These are phyloP conservation scores for Pontoporia blainvillei DNA, from an alignment of 2,113 vertebrate genomes.

Conservation along the genomic window DNA sequence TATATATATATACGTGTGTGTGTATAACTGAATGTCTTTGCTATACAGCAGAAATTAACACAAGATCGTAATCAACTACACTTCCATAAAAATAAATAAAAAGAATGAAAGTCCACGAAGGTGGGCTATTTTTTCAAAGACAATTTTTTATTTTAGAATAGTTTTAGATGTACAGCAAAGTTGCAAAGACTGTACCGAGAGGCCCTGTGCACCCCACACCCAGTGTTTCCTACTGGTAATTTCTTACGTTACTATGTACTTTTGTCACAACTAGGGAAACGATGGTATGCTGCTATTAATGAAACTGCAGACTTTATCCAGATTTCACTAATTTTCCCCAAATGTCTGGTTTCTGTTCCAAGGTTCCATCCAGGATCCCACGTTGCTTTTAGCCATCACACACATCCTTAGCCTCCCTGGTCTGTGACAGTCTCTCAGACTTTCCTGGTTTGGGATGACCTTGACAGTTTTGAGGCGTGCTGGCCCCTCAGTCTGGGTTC, in stretches of 20 bases:
- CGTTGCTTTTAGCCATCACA: neutral
- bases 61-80: neutral
- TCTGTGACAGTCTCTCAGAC: neutral
- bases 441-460: neutral
- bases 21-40: neutral
- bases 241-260: rapidly evolving
- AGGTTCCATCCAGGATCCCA: neutral
- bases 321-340: neutral
- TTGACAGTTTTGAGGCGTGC: neutral
- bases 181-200: neutral
- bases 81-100: neutral
- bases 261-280: neutral
- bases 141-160: neutral
- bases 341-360: neutral
- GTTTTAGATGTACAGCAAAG: neutral
- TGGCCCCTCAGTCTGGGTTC: neutral
- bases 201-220: neutral
- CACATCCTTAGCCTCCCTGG: neutral
- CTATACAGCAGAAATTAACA: neutral
- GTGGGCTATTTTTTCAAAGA: neutral
- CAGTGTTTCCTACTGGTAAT: neutral
- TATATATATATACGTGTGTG: too few relatives aligned
- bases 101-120: neutral
- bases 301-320: neutral
- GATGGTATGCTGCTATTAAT: neutral